Evolutionary conservation across 1,140 invertebrate genomes (phyloP).

Genomic region (Hesperophylax magnus): DNA sequence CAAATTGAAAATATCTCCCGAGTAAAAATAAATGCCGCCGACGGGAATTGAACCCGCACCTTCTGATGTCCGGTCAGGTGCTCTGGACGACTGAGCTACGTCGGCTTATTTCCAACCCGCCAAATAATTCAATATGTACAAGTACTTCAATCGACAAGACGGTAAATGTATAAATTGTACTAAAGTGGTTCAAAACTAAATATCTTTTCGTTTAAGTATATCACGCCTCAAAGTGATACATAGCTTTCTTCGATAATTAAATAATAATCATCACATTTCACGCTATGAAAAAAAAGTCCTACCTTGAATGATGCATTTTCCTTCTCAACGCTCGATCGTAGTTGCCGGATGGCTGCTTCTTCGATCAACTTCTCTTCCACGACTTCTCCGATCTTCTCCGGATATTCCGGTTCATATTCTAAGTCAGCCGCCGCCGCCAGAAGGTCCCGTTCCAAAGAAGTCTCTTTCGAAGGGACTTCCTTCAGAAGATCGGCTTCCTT

Average conservation of each 20-base stretch:
- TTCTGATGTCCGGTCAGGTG: too few relatives aligned
- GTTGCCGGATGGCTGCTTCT: constrained; percentile 59
- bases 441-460: neutral
- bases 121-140: too few relatives aligned
- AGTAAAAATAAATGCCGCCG: too few relatives aligned
- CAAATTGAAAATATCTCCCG: too few relatives aligned
- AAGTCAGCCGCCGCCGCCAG: neutral
- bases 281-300: constrained; percentile 35
- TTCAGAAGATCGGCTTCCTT: constrained; percentile 34
- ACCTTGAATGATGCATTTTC: constrained; percentile 66
- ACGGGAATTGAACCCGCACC: too few relatives aligned
- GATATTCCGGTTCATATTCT: constrained; percentile 59
- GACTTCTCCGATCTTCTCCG: constrained; percentile 55
- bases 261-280: neutral
- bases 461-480: constrained; percentile 40
- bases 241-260: neutral
- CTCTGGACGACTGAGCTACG: too few relatives aligned
- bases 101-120: too few relatives aligned
- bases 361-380: constrained; percentile 60
- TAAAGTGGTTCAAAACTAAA: too few relatives aligned
- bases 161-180: too few relatives aligned
- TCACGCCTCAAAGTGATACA: too few relatives aligned
- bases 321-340: constrained; percentile 60
- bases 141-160: too few relatives aligned
- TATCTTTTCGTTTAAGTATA: too few relatives aligned